Evolutionary conservation across 2,113 vertebrate genomes (phyloP), one percentile per base, ranked within the genome.

Genomic region (Corvus hawaiiensis): DNA sequence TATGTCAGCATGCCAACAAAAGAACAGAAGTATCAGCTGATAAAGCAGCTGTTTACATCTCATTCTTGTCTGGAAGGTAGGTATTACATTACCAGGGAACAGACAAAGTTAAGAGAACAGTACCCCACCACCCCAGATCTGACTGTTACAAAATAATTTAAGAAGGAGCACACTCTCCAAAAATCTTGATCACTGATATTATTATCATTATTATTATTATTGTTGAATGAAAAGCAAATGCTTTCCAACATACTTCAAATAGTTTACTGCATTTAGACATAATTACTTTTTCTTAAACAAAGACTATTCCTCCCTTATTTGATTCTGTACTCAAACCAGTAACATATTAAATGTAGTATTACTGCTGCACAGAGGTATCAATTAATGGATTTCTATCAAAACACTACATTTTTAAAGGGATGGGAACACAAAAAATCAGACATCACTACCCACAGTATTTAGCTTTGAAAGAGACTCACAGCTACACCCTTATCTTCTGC

Each of bases 21-120:
- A 85, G 82, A 94, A 44, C 33, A 68, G 54, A 32, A 68, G 41
- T 30, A 87, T 46, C 67, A 63, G 82, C 75, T 88, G 66, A 82
- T 93, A 85, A 93, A 94, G 78, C 61, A 90, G 88, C 83, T 84
- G 64, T 85, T 96, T 87, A 89, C 83, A 87, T 92, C 87, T 61
- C 64, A 35, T 64, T 90, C 90, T 74, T 89, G 72, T 81, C 89
- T 78, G 71, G 55, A 72, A 94, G 64, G 78, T 4, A 79, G 30
- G 59, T 59, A 90, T 85, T 66, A 55, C 55, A 39, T 51, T 94
- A 58, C 88, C 93, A 87, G 27, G 44, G 68, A 93, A 75, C 0
- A 84, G 37, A 55, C 24, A 68, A 90, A 92, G 76, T 80, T 90
- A 66, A 83, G 56, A 74, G n/a, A 90, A 64, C 30, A 49, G 33